These are phyloP conservation scores for Pyrrhosoma nymphula DNA, from an alignment of 2,888 invertebrate genomes.

Conservation along the genomic window DNA sequence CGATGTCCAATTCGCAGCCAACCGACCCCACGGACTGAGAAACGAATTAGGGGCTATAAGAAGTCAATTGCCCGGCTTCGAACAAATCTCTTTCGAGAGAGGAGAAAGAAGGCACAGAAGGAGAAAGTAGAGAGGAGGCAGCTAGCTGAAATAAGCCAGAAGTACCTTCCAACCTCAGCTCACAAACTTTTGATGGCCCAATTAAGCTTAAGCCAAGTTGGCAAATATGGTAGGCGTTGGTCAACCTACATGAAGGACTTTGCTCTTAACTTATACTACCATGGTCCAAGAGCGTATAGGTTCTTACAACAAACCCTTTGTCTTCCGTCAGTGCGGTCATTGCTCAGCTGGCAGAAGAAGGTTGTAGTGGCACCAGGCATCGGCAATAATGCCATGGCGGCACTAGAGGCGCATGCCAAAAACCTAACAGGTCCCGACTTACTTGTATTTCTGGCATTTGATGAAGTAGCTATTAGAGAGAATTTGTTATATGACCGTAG, in stretches of 20 bases:
- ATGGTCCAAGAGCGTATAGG: background rate
- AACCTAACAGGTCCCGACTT: no score
- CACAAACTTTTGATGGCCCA: background rate
- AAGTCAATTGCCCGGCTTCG: no score
- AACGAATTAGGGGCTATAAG: no score
- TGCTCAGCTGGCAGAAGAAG: no score
- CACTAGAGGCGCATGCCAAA: no score
- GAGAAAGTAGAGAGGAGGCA: background rate
- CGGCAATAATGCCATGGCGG: no score
- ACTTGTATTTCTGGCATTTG: no score
- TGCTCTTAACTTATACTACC: background rate
- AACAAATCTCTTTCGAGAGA: background rate
- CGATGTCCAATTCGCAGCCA: no score
- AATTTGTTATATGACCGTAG: background rate
- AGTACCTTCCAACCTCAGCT: background rate
- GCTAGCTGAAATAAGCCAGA: background rate
- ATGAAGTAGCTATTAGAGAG: no score
- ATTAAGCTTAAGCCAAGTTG: background rate
- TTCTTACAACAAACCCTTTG: background rate
- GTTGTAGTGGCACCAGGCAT: no score
- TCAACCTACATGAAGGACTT: no score
- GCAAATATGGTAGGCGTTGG: slow-evolving; percentile 5
- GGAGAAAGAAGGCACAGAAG: background rate
- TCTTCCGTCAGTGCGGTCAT: background rate
- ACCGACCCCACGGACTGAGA: no score